Conservation (phyloP, 1,140 invertebrate genomes). For the Papilio polyxenes region DNA sequence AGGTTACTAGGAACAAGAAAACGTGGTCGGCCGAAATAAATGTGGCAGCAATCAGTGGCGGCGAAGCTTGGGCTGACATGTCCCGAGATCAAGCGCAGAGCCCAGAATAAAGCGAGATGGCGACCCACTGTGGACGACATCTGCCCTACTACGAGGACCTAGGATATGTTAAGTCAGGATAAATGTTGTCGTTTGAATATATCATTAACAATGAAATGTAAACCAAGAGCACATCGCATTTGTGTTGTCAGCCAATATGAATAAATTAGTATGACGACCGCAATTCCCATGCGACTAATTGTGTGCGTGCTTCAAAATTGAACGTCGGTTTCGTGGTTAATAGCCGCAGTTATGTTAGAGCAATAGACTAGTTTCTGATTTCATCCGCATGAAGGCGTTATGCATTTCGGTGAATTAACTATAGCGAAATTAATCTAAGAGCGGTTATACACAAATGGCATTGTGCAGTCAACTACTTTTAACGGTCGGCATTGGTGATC, state of each 20-base stretch:
- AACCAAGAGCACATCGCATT: not conserved
- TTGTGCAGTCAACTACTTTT: not conserved
- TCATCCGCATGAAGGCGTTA: not conserved
- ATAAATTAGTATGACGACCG: not conserved
- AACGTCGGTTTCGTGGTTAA: slow-evolving; percentile 11
- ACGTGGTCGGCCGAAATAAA: no score
- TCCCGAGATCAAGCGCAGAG: no score
- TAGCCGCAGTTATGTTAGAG: not conserved
- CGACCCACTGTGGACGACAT: no score
- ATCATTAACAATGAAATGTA: not conserved
- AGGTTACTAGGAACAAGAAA: no score
- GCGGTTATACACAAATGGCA: not conserved
- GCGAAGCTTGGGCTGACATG: no score
- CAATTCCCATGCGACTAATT: not conserved
- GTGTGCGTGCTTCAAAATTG: not conserved
- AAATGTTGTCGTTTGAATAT: not conserved
- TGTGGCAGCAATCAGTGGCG: no score
- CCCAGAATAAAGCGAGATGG: no score
- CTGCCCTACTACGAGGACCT: no score
- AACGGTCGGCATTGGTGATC: no score
- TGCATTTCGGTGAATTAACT: not conserved
- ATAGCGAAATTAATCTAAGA: not conserved
- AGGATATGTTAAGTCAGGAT: no score
- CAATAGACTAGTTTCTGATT: not conserved
- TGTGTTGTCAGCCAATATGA: not conserved